Base-by-base conservation (phyloP, 2,888 invertebrate genomes). In the Dromius quadrimaculatus region DNA sequence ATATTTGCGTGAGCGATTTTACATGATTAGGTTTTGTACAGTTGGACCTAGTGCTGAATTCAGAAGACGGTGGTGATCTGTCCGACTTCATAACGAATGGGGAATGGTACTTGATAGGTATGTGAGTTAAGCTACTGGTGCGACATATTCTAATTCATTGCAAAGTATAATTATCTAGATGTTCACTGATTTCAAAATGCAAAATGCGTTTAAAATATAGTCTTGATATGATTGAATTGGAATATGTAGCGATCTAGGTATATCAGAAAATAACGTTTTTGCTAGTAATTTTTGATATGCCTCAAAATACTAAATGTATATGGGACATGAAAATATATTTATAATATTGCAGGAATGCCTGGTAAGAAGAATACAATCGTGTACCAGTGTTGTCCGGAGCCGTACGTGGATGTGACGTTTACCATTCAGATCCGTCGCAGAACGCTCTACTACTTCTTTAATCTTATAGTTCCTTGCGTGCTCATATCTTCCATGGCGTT, bases 21-120 rank as follows among this genome's bases (percentile, higher is more conserved):
- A 79, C 76, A 80, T 79, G 78, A 76, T 72, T 73, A 74, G 78
- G 80, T 81, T 79, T 80, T 72, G 79, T 81, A 84, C 89, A 95
- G 92, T 89, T 99, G 87, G 96, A 98, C 88, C 91, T 99, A 85
- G 90, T 93, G 84, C 91, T 98, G 83, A 95, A 97, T 85, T 94
- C 94, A 80, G 92, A 94, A 82, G 90, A 90, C 78, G 96, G 95
- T 77, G 98, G 98, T 76, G 98, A 98, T 86, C 89, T 95, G 79
- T 92, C 95, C 78, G 95, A 94, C 86, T 99, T 98, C 89, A 97
- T 98, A 83, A 93, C 94, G 79, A 99, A 98, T 83, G 99, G 98
- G 80, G 99, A 99, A 87, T 99, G 98, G 98, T 95, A 97, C 86
- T 89, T 99, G 81, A 91, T 98, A 87, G 97, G 98, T 97, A 86